Conservation (phyloP, 2,888 invertebrate species). For the Penaeus monodon region DNA sequence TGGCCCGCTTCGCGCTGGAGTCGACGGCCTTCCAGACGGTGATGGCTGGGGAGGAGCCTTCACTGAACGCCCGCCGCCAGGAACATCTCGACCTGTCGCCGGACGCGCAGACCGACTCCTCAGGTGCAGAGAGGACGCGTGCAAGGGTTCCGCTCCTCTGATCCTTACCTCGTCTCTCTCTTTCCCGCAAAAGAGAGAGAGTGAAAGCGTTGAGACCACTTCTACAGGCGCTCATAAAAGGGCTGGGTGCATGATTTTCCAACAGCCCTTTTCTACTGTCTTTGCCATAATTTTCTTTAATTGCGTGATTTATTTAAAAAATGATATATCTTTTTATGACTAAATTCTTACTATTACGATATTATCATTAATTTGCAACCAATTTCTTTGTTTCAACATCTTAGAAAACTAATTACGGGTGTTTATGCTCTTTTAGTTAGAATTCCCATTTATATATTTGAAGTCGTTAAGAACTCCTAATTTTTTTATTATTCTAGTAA, state of each 20-base stretch:
- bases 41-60: conserved; percentile 90
- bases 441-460: too few species aligned
- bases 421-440: too few species aligned
- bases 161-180: conserved; percentile 69
- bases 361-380: not conserved
- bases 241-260: conserved; percentile 67
- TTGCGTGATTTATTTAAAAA: too few species aligned
- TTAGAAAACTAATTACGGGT: conserved; percentile 68
- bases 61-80: conserved; percentile 79
- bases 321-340: too few species aligned
- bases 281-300: too few species aligned
- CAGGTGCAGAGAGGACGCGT: conserved; percentile 4
- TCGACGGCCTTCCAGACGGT: conserved; percentile 75
- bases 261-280: conserved; percentile 68
- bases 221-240: conserved; percentile 70
- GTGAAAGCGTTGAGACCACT: too few species aligned
- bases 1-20: conserved; percentile 15
- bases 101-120: conserved; percentile 51
- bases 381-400: too few species aligned
- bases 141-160: conserved; percentile 68
- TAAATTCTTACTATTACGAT: too few species aligned
- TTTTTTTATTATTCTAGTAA: too few species aligned
- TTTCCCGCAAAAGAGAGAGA: too few species aligned
- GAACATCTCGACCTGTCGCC: conserved; percentile 73
- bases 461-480: too few species aligned